Evolutionary conservation across 2,113 vertebrate genomes (phyloP), one percentile per base, ranked within the genome.

Genomic region (Tragelaphus strepsiceros): DNA sequence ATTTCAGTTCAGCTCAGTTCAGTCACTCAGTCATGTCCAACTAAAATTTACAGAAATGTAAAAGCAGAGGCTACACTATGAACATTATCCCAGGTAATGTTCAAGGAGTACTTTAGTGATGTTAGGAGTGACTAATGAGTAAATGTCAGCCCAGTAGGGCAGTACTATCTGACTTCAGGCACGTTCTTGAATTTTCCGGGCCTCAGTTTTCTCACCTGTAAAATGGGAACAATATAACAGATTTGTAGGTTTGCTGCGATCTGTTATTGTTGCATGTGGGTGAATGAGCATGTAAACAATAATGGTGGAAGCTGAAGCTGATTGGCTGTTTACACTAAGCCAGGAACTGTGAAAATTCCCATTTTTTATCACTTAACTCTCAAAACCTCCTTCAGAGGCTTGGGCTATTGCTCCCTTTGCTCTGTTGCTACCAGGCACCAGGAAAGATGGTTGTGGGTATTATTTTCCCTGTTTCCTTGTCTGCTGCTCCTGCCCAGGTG

Each of bases 171-270:
- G 53, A n/a, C 51, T 24, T 74, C 0, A 7, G 94, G 88, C 30
- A 81, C 0, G 1, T 35, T 13, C 8, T 16, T 2, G 0, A 6
- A 43, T 6, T 54, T 49, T 21, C 51, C 0, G 39, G 49, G n/a
- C 51, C 53, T 95, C 85, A 6, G 14, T 26, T 32, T 88, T 32
- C 16, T n/a, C 46, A 56, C 15, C 67, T 6, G 16, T 17, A 78
- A 64, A 91, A 91, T 59, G 82, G 87, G 49, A 53, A 22, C 12
- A 16, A 10, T 32, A 13, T 26, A 12, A 15, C 5, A 7, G n/a
- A 14, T 5, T 1, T 6, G 24, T 1, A n/a, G 43, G 19, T 80
- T 56, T 71, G 49, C 17, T 13, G 3, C 11, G 39, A 6, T 11
- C 2, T 14, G 1, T 32, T 7, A 14, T 12, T 46, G 0, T 2